These are phyloP conservation scores for Xenopus laevis DNA, from an alignment of 2,113 vertebrate genomes.

Conservation along the genomic window DNA sequence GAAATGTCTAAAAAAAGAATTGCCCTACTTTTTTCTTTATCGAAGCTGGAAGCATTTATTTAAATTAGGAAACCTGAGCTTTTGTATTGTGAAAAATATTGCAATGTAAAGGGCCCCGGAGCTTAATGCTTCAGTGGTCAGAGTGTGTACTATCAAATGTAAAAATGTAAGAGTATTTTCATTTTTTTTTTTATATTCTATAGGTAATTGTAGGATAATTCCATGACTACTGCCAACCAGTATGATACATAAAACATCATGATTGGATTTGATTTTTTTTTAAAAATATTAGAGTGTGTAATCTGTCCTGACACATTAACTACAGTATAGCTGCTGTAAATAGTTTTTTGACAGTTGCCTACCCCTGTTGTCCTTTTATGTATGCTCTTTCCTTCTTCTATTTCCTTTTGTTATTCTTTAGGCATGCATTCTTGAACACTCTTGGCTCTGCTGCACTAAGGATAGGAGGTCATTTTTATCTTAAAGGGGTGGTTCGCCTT, in stretches of 20 bases:
- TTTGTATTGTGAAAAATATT: constrained; percentile 7
- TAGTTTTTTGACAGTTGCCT: too few species aligned
- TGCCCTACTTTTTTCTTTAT: background rate
- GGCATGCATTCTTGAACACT: too few species aligned
- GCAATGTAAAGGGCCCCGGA: background rate
- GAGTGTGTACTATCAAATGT: background rate
- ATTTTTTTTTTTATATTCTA: background rate
- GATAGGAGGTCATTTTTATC: too few species aligned
- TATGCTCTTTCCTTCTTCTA: too few species aligned
- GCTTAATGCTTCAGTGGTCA: background rate
- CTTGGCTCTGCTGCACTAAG: too few species aligned
- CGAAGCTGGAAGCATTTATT: constrained; percentile 30
- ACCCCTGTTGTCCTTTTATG: too few species aligned
- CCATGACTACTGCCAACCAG: too few species aligned
- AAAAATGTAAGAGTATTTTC: background rate
- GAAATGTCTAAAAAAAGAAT: constrained; percentile 8
- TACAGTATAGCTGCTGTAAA: too few species aligned
- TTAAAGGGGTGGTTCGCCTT: too few species aligned
- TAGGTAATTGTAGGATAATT: background rate
- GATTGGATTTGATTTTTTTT: background rate
- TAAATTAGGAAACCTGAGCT: background rate
- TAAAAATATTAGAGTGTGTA: too few species aligned
- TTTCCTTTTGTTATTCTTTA: too few species aligned
- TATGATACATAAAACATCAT: background rate
- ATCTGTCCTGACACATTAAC: too few species aligned